A percentile compares a stretch with the other conserved stretches of the same genome.
phyloP scores from a whole-genome alignment of 2,888 invertebrate species.

The Gonocerus acuteangulatus region DNA sequence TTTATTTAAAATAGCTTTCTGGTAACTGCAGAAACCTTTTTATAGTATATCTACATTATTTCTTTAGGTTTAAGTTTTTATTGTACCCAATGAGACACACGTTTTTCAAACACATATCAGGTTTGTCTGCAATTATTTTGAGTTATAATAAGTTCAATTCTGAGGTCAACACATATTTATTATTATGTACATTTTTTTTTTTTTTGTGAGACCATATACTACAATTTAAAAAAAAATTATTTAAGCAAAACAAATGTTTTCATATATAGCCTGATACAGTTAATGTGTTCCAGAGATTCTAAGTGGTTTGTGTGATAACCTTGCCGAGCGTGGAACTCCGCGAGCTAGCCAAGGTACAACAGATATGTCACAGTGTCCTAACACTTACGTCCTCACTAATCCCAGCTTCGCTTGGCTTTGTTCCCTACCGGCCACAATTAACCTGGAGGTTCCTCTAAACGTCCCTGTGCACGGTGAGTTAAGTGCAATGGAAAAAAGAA shows the following conservation, averaged over 20 bases:
- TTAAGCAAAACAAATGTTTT: background rate
- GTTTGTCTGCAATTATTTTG: no score
- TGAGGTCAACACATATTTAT: no score
- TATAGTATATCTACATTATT: no score
- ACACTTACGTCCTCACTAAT: conserved; percentile 11
- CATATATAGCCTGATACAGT: conserved; percentile 8
- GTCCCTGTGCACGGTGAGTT: conserved; percentile 18
- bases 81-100: no score
- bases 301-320: conserved; percentile 66
- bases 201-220: no score
- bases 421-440: conserved; percentile 19
- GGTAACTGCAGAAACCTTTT: no score
- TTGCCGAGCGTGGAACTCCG: conserved; percentile 45
- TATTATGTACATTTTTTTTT: no score
- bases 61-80: no score
- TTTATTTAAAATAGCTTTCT: no score
- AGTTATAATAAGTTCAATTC: no score
- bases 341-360: conserved; percentile 53
- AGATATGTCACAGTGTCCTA: background rate
- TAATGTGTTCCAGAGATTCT: conserved; percentile 59
- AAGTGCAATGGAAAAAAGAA: background rate
- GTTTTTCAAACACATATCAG: no score
- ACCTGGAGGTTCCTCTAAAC: conserved; percentile 20
- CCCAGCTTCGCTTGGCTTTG: conserved; percentile 22
- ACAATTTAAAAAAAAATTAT: background rate